Percentiles rank a stretch among this genome's conserved stretches.
These are phyloP conservation scores for Trogon melanurus DNA, from an alignment of 2,113 vertebrate genomes.

Conservation along the genomic window DNA sequence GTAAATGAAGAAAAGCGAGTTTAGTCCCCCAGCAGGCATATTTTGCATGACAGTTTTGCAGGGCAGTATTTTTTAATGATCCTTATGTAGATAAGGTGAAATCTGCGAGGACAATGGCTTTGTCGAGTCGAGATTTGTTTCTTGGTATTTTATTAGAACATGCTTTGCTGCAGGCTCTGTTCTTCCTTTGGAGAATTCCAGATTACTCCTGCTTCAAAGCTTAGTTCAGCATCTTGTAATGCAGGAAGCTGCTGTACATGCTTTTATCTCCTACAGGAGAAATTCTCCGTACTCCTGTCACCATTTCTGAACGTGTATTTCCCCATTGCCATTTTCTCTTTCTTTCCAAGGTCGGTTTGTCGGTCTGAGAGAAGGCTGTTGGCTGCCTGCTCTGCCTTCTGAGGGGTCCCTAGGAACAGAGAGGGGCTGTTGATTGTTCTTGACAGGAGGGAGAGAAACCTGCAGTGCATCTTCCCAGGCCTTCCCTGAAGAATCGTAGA, in stretches of 20 bases:
- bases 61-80: conserved; percentile 8
- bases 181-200: neutral
- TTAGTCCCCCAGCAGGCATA: conserved; percentile 13
- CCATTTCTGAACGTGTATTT: neutral
- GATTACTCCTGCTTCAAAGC: neutral
- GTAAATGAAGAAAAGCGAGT: conserved; percentile 17
- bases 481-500: neutral
- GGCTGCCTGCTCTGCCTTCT: neutral
- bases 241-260: neutral
- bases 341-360: neutral
- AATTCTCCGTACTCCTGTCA: neutral
- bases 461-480: neutral
- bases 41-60: conserved; percentile 29
- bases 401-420: neutral
- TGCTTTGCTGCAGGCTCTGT: neutral
- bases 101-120: conserved; percentile 10
- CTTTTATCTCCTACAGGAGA: neutral
- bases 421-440: neutral
- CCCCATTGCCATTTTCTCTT: neutral
- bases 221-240: neutral
- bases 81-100: conserved; percentile 37
- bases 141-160: conserved; percentile 15
- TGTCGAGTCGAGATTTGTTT: neutral
- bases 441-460: neutral
- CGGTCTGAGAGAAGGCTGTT: neutral